Evolutionary conservation across 1,140 invertebrate genomes (phyloP), one percentile per base, ranked within the genome.

Genomic region (Venustaconcha ellipsiformis): DNA sequence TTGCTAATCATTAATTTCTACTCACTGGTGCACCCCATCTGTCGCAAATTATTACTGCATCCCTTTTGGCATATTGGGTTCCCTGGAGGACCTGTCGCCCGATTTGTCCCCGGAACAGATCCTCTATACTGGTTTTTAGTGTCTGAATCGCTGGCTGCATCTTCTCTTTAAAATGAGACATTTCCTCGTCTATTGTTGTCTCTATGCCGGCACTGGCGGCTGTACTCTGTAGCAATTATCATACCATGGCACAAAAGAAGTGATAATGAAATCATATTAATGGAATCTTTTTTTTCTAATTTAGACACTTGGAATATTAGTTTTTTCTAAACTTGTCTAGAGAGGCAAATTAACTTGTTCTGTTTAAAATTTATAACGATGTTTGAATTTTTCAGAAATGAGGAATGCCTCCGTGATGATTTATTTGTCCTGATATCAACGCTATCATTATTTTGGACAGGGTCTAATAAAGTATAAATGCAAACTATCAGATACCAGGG

Each of bases 1-100:
- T 37, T 2, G 30, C 30, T 37, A 37, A 37, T 37, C 30, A 37
- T 37, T 37, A 37, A 37, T 5, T 37, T 2, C 2, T 2, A 68
- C 67, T 20, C 37, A 80, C 78, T 23, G 74, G 74, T 55, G 70
- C 30, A 11, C 78, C 57, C 78, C 78, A 80, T 66, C 70, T 72
- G 15, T 66, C 56, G 67, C 69, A 68, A 14, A 64, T 80, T 15
- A 26, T 15, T 17, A 57, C 59, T 6, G 78, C 74, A 12, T 67
- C 66, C 48, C 13, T 23, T 14, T 26, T 55, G 14, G 73, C 78
- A 58, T 71, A 60, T 5, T 60, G 17, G 1, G 71, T 63, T 14
- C 78, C 78, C 58, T 76, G 56, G 26, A 57, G 62, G 58, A 77
- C n/a, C 58, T 76, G 70, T 11, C 20, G 69, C 55, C 63, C n/a